Conservation (phyloP, 2,113 vertebrate genomes). For the Dissostichus mawsoni region DNA sequence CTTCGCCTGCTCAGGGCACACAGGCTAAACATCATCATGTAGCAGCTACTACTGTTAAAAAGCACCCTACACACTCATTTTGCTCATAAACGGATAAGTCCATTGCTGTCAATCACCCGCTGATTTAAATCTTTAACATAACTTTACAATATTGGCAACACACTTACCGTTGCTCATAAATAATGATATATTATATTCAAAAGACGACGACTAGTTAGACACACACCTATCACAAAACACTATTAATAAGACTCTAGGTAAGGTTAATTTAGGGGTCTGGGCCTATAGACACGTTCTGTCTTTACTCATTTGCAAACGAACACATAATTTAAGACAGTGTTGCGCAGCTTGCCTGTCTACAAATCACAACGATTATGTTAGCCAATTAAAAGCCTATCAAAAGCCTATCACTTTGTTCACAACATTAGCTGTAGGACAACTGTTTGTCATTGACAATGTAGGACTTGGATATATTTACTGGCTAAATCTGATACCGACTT, state of each 20-base stretch:
- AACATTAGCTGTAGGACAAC: background rate
- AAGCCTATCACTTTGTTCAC: background rate
- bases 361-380: background rate
- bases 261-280: background rate
- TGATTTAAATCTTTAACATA: conserved; percentile 9
- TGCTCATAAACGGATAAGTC: background rate
- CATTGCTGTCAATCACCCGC: background rate
- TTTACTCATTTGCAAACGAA: background rate
- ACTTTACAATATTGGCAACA: background rate
- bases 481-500: background rate
- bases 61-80: background rate
- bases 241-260: no score
- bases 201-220: background rate
- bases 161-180: background rate
- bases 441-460: background rate
- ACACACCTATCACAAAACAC: background rate
- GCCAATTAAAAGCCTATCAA: background rate
- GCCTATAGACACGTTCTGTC: background rate
- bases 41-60: conserved; percentile 1
- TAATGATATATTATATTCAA: background rate
- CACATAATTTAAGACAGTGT: conserved; percentile 9
- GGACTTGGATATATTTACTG: background rate
- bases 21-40: background rate
- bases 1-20: conserved; percentile 14
- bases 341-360: conserved; percentile 15